Conservation (phyloP, 2,113 vertebrate species). For the Mohoua ochrocephala region DNA sequence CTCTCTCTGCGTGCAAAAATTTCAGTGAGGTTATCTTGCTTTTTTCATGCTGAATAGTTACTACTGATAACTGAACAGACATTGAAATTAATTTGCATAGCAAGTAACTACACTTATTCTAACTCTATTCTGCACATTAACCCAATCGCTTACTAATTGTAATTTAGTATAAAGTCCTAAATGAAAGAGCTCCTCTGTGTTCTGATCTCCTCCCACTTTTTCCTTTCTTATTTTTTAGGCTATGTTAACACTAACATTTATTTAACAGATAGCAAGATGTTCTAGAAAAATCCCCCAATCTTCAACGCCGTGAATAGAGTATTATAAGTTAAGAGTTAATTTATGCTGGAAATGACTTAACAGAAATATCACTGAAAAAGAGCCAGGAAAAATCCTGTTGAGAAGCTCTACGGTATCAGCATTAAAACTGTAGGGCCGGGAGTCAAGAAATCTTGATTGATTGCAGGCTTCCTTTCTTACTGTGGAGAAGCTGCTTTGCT, state of each 20-base stretch:
- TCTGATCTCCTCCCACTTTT: neutral
- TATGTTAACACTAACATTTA: neutral
- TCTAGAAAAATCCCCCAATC: neutral
- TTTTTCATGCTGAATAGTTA: neutral
- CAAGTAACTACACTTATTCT: neutral
- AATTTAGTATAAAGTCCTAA: neutral
- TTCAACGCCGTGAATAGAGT: neutral
- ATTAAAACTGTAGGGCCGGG: neutral
- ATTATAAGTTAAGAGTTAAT: neutral
- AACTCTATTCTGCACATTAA: neutral
- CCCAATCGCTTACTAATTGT: neutral
- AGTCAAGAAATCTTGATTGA: neutral
- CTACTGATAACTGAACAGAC: neutral
- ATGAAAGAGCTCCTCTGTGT: neutral
- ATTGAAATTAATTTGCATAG: neutral
- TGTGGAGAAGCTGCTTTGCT: neutral
- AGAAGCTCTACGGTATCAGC: neutral
- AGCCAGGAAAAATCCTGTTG: neutral
- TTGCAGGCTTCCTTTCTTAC: neutral
- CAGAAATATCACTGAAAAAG: neutral
- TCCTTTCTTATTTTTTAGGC: neutral
- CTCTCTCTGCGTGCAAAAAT: neutral
- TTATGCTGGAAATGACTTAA: neutral
- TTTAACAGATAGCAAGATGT: neutral
- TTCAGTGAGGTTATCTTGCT: neutral